Percentiles rank a stretch among this genome's conserved stretches.
Evolutionary conservation across 2,888 invertebrate species (phyloP).

Genomic region (Unio delphinus): DNA sequence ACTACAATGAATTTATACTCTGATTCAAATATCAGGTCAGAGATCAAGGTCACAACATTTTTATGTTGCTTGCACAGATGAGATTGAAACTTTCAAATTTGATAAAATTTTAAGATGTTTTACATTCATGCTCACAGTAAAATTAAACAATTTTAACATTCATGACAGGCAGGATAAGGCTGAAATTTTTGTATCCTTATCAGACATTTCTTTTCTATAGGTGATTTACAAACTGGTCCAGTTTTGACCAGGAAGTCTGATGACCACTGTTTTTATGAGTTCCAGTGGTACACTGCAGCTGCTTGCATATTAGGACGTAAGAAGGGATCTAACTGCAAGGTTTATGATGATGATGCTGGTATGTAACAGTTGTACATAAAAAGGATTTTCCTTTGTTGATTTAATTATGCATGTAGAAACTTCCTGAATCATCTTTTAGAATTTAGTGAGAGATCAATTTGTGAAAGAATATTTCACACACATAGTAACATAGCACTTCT

Average conservation of each 20-base stretch:
- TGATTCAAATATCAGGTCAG: too few species aligned
- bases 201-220: constrained; percentile 27
- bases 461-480: too few species aligned
- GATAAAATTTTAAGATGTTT: too few species aligned
- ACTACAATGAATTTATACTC: too few species aligned
- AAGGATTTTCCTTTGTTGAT: neutral
- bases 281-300: constrained; percentile 68
- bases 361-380: constrained; percentile 2
- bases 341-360: constrained; percentile 53
- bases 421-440: too few species aligned
- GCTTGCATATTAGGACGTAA: constrained; percentile 60
- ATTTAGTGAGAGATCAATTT: too few species aligned
- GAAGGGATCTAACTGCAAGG: constrained; percentile 48
- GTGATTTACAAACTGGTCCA: constrained; percentile 58
- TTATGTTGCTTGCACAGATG: neutral
- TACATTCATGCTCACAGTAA: neutral
- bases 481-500: too few species aligned
- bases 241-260: constrained; percentile 44
- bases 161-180: neutral
- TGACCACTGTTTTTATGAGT: constrained; percentile 60
- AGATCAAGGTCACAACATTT: neutral
- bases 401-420: neutral
- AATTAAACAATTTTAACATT: neutral
- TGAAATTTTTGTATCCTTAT: neutral
- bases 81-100: neutral